phyloP scores from a whole-genome alignment of 2,888 invertebrate species.

The Prenolepis imparis region DNA sequence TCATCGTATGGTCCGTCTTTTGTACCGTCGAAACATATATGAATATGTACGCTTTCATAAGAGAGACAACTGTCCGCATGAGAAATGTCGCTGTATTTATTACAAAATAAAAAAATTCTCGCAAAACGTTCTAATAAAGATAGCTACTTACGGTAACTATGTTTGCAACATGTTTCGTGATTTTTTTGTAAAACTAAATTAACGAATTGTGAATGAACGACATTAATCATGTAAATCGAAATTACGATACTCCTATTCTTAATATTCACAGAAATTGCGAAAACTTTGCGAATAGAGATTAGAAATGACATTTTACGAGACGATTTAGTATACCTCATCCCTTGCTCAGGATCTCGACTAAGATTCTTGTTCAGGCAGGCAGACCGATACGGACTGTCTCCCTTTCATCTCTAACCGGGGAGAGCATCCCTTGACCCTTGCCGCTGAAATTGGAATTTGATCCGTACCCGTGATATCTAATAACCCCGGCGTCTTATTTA shows the following conservation, averaged over 20 bases:
- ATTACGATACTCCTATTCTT: background rate
- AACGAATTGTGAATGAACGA: background rate
- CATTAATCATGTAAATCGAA: conserved; percentile 24
- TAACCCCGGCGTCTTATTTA: conserved; percentile 77
- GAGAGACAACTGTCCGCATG: background rate
- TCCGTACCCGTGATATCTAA: conserved; percentile 76
- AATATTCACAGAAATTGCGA: background rate
- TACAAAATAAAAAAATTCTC: conserved; percentile 15
- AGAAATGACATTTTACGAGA: conserved; percentile 25
- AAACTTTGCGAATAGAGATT: conserved; percentile 27
- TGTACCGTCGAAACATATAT: conserved; percentile 5
- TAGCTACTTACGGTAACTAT: background rate
- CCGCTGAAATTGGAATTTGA: conserved; percentile 78
- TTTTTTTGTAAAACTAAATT: background rate
- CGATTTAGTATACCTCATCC: conserved; percentile 15
- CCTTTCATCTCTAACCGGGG: conserved; percentile 48
- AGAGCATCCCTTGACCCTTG: conserved; percentile 58
- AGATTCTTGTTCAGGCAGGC: conserved; percentile 32
- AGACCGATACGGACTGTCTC: conserved; percentile 60
- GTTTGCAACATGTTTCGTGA: background rate
- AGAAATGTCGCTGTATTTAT: conserved; percentile 13
- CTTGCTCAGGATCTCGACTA: conserved; percentile 48
- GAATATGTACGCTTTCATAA: conserved; percentile 8
- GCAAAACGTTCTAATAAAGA: conserved; percentile 16
- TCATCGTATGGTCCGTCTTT: conserved; percentile 34